Evolutionary conservation across 1,140 invertebrate genomes (phyloP), one percentile per base, ranked within the genome.

Genomic region (Papilio glaucus): DNA sequence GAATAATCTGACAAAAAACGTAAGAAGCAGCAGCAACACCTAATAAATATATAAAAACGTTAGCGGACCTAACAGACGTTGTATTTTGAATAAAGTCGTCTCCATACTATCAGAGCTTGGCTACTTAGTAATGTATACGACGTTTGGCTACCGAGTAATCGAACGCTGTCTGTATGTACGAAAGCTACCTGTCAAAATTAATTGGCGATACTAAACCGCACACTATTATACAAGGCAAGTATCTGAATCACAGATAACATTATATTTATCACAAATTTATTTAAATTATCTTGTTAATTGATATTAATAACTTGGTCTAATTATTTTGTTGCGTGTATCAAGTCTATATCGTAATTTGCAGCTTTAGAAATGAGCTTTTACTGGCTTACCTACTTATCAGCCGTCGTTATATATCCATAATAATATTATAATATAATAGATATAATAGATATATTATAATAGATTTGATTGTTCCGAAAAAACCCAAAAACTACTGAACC

Each of bases 161-260:
- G 26, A 26, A 41, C 21, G 21, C 24, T 12, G 38, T 26, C 39
- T 42, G 62, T 62, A 49, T 63, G 15, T 42, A 72, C 71, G 37
- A 61, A 68, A 61, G 63, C 60, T 33, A 60, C 63, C 63, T 73
- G 67, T 73, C 72, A 63, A 71, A 75, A 76, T 76, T 78, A 75
- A 76, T 74, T 72, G 38, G 39, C 72, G 70, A 72, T 71, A 77
- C 37, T 76, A 61, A 72, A 72, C 74, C 68, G 71, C 69, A 72
- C 26, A 45, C 41, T 26, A 63, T 72, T 53, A 15, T 60, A 53
- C 13, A 60, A 67, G 15, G 26, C 21, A 12, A 45, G 26, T 62
- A 62, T 29, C 26, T 24, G 26, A 37, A 37, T 62, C 24, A 29
- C 4, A 60, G 57, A 60, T 62, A 62, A 29, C 60, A 29, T 37